phyloP scores from a whole-genome alignment of 2,113 vertebrate species.

The Empidonax traillii region DNA sequence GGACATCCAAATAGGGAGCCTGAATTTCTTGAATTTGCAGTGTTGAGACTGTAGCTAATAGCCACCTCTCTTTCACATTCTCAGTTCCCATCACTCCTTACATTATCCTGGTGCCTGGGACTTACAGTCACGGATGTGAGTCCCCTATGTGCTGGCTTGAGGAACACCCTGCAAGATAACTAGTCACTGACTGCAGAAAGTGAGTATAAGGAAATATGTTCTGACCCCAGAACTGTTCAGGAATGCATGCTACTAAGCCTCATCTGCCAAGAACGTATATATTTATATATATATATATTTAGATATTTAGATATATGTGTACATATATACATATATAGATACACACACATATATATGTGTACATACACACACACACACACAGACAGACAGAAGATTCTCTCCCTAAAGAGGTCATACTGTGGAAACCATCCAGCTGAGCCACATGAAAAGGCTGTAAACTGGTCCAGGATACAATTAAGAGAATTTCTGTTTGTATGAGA shows the following conservation, averaged over 20 bases:
- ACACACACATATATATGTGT: too few relatives aligned
- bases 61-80: not conserved
- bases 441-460: not conserved
- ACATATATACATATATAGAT: too few relatives aligned
- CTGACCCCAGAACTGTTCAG: not conserved
- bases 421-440: not conserved
- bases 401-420: not conserved
- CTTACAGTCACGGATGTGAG: not conserved
- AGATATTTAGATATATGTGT: too few relatives aligned
- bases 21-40: not conserved
- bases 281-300: too few relatives aligned
- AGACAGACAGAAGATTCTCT: not conserved
- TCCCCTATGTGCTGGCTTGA: fast-evolving
- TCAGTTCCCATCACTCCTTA: not conserved
- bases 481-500: not conserved
- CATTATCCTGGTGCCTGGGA: not conserved
- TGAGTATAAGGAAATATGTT: fast-evolving
- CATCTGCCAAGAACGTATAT: not conserved
- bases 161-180: not conserved
- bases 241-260: not conserved
- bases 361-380: too few relatives aligned
- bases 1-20: not conserved
- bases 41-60: not conserved
- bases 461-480: not conserved
- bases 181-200: not conserved